Conservation (phyloP, 2,888 invertebrate genomes). For the Pristionchus arcanus region DNA sequence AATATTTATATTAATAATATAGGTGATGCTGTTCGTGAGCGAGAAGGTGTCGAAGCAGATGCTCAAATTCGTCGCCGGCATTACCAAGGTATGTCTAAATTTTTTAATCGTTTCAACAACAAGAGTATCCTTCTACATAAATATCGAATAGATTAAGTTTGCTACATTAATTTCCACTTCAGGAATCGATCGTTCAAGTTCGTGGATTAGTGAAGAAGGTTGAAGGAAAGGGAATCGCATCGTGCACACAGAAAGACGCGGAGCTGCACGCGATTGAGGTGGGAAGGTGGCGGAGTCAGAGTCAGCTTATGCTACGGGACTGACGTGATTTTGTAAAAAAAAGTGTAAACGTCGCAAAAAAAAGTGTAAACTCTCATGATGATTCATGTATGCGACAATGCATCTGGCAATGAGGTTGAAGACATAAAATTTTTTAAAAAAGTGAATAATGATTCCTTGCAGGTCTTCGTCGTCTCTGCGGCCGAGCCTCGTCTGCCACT, state of each 20-base stretch:
- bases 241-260: conserved; percentile 90
- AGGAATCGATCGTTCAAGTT: conserved; percentile 96
- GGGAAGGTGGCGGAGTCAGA: background rate
- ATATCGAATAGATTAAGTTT: too few relatives aligned
- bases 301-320: too few relatives aligned
- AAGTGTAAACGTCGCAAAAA: too few relatives aligned
- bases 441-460: background rate
- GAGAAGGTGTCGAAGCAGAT: conserved; percentile 92
- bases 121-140: too few relatives aligned
- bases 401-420: too few relatives aligned
- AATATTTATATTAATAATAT: too few relatives aligned
- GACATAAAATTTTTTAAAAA: too few relatives aligned
- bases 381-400: too few relatives aligned
- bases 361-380: too few relatives aligned
- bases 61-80: conserved; percentile 95
- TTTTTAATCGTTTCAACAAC: too few relatives aligned
- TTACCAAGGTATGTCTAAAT: conserved; percentile 85
- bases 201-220: conserved; percentile 88
- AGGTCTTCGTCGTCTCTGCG: conserved; percentile 75
- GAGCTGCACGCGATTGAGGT: conserved; percentile 85
- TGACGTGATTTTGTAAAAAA: too few relatives aligned
- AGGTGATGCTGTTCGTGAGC: conserved; percentile 85
- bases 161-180: conserved; percentile 80
- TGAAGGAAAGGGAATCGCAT: conserved; percentile 86
- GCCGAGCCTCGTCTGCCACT: conserved; percentile 80